Evolutionary conservation across 1,140 invertebrate genomes (phyloP).

Genomic region (Calycopis cecrops): DNA sequence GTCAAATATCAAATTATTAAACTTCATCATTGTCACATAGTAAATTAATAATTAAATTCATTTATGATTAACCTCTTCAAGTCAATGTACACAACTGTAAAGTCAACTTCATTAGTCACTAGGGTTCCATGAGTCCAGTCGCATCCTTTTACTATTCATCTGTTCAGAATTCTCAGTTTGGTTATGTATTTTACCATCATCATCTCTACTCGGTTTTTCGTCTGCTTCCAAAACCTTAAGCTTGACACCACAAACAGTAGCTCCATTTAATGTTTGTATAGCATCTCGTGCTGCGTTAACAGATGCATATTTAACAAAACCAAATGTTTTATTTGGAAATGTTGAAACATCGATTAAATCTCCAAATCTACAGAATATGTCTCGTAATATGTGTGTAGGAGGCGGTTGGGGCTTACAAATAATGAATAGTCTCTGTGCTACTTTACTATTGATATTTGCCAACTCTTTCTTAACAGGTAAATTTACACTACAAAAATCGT

Average conservation of each 20-base stretch:
- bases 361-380: conserved; percentile 95
- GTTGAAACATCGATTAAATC: conserved; percentile 94
- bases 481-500: conserved; percentile 75
- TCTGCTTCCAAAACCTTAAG: conserved; percentile 94
- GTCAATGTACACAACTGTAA: conserved; percentile 8
- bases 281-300: conserved; percentile 86
- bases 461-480: conserved; percentile 84
- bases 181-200: conserved; percentile 28
- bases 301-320: conserved; percentile 92
- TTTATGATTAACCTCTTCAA: not conserved
- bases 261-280: conserved; percentile 84
- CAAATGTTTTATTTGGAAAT: conserved; percentile 91
- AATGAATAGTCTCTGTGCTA: conserved; percentile 77
- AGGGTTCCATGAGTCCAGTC: conserved; percentile 31
- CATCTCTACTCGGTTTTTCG: conserved; percentile 72
- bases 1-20: too few relatives aligned
- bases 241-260: conserved; percentile 87
- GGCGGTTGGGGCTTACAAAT: conserved; percentile 89
- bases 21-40: too few relatives aligned
- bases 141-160: conserved; percentile 49
- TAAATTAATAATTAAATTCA: too few relatives aligned
- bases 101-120: conserved; percentile 21
- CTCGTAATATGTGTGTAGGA: conserved; percentile 86
- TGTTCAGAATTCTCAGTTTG: conserved; percentile 35
- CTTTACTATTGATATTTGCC: conserved; percentile 69